phyloP scores from a whole-genome alignment of 2,113 vertebrate genomes.

The Bettongia penicillata region DNA sequence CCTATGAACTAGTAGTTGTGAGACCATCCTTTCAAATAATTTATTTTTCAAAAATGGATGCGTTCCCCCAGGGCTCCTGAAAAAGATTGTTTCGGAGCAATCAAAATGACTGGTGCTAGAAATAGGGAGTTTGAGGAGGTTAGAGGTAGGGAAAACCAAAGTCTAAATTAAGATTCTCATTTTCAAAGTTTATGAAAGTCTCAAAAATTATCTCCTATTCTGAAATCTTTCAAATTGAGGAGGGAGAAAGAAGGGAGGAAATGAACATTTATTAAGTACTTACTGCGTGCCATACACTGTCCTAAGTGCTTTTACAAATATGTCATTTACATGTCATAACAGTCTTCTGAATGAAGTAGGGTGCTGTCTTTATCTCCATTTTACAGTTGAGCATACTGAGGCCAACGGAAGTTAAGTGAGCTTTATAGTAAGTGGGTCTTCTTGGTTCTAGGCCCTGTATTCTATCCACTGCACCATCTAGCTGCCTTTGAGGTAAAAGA shows the following conservation, averaged over 20 bases:
- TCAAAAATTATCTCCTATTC: slow-evolving; percentile 40
- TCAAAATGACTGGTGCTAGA: slow-evolving; percentile 20
- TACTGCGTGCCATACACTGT: not conserved
- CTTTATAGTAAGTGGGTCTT: not conserved
- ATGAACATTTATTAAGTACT: not conserved
- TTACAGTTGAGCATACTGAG: not conserved
- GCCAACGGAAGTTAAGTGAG: not conserved
- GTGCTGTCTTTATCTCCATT: not conserved
- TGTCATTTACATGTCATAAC: not conserved
- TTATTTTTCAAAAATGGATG: not conserved
- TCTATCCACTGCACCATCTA: not conserved
- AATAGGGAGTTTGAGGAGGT: slow-evolving; percentile 7
- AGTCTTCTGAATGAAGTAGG: not conserved
- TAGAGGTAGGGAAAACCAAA: slow-evolving; percentile 21
- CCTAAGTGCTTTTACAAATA: too few species aligned
- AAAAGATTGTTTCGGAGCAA: slow-evolving; percentile 1
- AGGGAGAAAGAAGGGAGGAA: not conserved
- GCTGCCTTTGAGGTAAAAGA: not conserved
- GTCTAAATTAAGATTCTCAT: slow-evolving; percentile 18
- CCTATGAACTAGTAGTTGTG: not conserved
- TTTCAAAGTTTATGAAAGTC: not conserved
- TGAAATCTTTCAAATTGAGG: slow-evolving; percentile 43
- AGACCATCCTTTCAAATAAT: not conserved
- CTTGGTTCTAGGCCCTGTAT: not conserved
- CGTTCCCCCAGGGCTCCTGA: not conserved